Evolutionary conservation across 2,113 vertebrate species (phyloP), one percentile per base, ranked within the genome.

Genomic region (Ptilonorhynchus violaceus): DNA sequence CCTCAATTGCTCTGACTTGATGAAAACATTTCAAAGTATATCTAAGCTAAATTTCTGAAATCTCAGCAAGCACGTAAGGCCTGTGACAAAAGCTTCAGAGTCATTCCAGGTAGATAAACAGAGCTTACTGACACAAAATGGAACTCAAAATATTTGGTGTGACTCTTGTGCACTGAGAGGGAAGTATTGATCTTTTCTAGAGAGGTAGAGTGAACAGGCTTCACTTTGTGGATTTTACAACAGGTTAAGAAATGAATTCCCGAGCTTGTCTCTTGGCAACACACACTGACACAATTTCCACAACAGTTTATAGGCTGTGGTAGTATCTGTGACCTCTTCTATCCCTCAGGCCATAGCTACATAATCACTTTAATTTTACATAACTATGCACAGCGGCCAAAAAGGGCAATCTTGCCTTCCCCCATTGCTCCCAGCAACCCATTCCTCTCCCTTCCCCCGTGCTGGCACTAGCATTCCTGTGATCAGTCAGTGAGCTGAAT

Each of bases 331-430:
- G 94, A 93, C 95, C 93, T 96, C 92, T 94, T 95, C 93, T 79
- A 33, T 85, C 80, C 95, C 91, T 93, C 80, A 73, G 93, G 94
- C 91, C 73, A 75, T 87, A 89, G 91, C 94, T 96, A 95, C 89
- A 78, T 96, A 96, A 96, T 96, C 89, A 91, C 91, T 95, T 96
- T 91, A 96, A 96, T 96, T 97, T 97, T 95, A 85, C 60, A 24
- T 95, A 96, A 95, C 93, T 87, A 89, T 95, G 86, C 94, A 78
- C 73, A 89, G 69, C 76, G 89, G 93, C 93, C 89, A 92, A 89
- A 87, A 96, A 91, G 86, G 70, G 50, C 66, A 87, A 46, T 66
- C 74, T 89, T 92, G 69, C 56, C 73, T 89, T 94, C 87, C n/a
- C 55, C 77, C n/a, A 78, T 44, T 72, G 89, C 84, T 88, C 76